phyloP scores from a whole-genome alignment of 2,888 invertebrate genomes.

The Stratiomys singularior region DNA sequence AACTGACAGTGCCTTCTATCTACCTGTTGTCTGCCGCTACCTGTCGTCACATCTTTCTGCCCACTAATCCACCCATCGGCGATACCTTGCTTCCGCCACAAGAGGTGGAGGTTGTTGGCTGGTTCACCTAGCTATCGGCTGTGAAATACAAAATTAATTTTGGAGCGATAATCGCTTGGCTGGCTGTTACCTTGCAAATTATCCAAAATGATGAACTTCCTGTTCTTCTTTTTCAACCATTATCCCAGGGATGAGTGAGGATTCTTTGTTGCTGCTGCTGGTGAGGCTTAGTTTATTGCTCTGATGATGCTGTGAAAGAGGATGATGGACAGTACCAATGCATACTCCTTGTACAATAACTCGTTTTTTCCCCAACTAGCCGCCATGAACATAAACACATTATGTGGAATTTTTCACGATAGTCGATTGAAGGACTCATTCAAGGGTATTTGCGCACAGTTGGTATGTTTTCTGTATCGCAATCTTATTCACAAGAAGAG shows the following conservation, averaged over 20 bases:
- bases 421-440: neutral
- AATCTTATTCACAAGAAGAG: too few species aligned
- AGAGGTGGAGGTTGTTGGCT: neutral
- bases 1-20: neutral
- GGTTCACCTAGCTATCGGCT: neutral
- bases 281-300: neutral
- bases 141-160: conserved; percentile 38
- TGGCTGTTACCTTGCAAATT: conserved; percentile 38
- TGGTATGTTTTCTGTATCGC: too few species aligned
- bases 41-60: neutral
- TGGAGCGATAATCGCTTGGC: conserved; percentile 35
- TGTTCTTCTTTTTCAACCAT: conserved; percentile 4
- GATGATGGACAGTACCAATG: neutral
- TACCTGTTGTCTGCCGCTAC: neutral
- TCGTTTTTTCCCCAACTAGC: neutral
- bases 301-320: neutral
- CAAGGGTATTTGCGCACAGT: neutral
- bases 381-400: conserved; percentile 26
- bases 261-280: neutral
- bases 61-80: neutral
- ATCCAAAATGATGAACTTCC: conserved; percentile 41
- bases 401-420: neutral
- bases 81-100: neutral
- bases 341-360: neutral
- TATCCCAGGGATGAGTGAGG: neutral